phyloP scores from a whole-genome alignment of 2,797 vertebrate species.

The Aratinga solstitialis region DNA sequence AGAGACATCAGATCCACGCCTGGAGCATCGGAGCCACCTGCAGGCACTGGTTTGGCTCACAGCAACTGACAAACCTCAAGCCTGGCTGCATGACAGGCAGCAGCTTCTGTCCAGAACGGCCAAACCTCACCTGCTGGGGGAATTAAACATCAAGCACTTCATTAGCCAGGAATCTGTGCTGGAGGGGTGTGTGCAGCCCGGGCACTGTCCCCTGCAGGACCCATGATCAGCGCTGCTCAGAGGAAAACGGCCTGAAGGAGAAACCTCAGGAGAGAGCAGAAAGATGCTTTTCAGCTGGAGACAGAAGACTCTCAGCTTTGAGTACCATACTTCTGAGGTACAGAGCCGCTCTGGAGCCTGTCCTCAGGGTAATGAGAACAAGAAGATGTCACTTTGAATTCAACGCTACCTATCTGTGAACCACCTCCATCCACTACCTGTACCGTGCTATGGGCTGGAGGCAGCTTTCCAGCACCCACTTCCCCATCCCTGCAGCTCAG shows the following conservation, averaged over 20 bases:
- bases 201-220: background rate
- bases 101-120: fast-evolving
- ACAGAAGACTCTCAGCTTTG: background rate
- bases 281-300: background rate
- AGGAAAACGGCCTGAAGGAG: background rate
- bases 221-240: background rate
- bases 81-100: background rate
- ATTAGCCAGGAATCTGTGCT: background rate
- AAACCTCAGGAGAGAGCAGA: background rate
- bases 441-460: fast-evolving
- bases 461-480: background rate
- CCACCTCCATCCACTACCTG: background rate
- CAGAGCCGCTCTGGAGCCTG: background rate
- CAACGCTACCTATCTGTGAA: background rate
- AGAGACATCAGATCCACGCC: background rate
- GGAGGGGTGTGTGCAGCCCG: background rate
- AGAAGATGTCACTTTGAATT: background rate
- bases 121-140: background rate
- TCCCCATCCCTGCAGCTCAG: background rate
- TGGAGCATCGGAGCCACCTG: background rate
- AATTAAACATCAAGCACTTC: background rate
- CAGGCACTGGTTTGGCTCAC: background rate
- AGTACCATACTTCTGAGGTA: background rate
- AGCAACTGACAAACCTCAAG: background rate
- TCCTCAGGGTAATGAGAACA: background rate